Evolutionary conservation across 2,797 vertebrate species (phyloP), one percentile per base, ranked within the genome.

Genomic region (Labeo calbasu): DNA sequence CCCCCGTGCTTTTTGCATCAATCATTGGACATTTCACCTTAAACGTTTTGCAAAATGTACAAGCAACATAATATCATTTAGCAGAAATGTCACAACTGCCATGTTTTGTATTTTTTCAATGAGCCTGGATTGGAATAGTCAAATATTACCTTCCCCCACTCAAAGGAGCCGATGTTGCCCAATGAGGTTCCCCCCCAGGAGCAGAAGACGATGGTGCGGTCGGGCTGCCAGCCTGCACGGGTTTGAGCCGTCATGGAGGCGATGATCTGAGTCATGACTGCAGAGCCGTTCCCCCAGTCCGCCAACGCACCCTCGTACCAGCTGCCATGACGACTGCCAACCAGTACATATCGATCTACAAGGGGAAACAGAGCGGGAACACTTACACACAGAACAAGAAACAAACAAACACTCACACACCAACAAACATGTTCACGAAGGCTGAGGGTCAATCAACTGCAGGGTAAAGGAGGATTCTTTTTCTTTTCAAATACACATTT

Each of bases 91-190:
- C 12, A 0, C 9, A 48, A 53, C 9, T 51, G 8, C 4, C 19
- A 25, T 12, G 3, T 71, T 51, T 65, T 28, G 10, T 43, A 8
- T 46, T 43, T 32, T 17, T 43, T 43, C 14, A 48, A 65, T 8
- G 10, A 23, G 25, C 5, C 3, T 76, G 15, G 23, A 19, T 4
- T 36, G 59, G 17, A 63, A 78, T 69, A 40, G 9, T 55, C 28
- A 23, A 76, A 88, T 86, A 81, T 94, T 93, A 99, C 97, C 97
- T 98, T 96, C 83, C 96, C 97, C 97, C 98, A 99, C 91, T 99
- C 97, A 23, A 95, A 97, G 71, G 97, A 98, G 82, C 98, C 97
- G 3, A 98, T 91, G 86, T 96, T 97, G 40, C 97, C 97, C 72
- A 96, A 91, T 0, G 93, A 90, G 0, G 96, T 95, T 83, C 96